A percentile compares a stretch with the other conserved stretches of the same genome.
Conservation (phyloP, 2,888 invertebrate genomes). For the Seira ritae region DNA sequence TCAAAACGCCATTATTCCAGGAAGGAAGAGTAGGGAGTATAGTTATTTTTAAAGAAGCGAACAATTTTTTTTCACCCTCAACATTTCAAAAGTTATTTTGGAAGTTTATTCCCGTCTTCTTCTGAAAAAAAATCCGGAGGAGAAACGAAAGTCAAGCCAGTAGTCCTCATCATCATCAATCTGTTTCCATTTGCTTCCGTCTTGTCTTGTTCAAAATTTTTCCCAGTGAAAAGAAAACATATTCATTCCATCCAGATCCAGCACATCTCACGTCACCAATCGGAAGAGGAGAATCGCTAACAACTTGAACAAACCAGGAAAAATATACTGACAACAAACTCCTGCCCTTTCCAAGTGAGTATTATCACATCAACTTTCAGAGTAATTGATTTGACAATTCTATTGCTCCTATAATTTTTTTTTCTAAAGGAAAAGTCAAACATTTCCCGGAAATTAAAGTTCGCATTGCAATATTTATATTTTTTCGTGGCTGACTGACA, state of each 20-base stretch:
- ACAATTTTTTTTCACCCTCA: conserved; percentile 43
- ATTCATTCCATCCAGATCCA: neutral
- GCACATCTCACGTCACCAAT: neutral
- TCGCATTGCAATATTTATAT: too few species aligned
- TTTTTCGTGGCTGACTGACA: too few species aligned
- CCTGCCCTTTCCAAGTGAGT: neutral
- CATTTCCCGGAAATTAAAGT: neutral
- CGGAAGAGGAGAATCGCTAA: neutral
- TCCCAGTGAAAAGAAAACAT: conserved; percentile 15
- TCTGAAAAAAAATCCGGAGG: too few species aligned
- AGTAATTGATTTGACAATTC: conserved; percentile 8
- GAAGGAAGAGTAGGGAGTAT: neutral
- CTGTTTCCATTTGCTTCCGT: conserved; percentile 49
- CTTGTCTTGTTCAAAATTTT: conserved; percentile 21
- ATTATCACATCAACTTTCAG: neutral
- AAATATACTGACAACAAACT: too few species aligned
- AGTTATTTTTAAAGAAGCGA: conserved; percentile 25
- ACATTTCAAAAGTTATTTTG: conserved; percentile 60
- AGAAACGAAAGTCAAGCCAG: conserved; percentile 36
- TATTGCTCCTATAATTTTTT: neutral
- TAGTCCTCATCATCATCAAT: conserved; percentile 30
- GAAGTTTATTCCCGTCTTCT: too few species aligned
- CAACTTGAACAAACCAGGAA: conserved; percentile 2
- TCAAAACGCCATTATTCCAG: neutral
- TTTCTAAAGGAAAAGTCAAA: neutral